Base-by-base conservation (phyloP, 2,797 vertebrate species). In the Erethizon dorsatum region DNA sequence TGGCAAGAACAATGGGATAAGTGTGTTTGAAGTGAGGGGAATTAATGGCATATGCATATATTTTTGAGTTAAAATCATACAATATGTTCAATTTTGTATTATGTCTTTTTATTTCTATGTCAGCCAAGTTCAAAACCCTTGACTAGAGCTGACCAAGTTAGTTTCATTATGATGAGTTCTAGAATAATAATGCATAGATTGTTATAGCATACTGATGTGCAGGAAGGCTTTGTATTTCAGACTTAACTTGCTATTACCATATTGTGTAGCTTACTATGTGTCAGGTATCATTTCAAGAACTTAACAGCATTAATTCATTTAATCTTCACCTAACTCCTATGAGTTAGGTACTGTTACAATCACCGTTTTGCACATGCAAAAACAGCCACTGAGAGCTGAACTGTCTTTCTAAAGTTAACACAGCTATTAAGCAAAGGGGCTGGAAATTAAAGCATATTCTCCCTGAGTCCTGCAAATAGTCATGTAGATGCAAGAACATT, bases 221-320 rank as follows among this genome's bases (percentile, higher is more conserved):
- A 90, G 41, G 24, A 90, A 92, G 47, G 4, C 56, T 63, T 88
- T 56, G 31, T 11, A n/a, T 90, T 85, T 96, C 41, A 78, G 33
- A 89, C 54, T 83, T 88, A 47, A 71, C 24, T 90, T 91, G 14
- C 54, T 47, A 26, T 91, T 47, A 50, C 17, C 57, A 41, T 82
- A 31, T 56, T 45, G 26, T 37, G 5, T 47, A 65, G 22, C 11
- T 96, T 96, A 83, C 41, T 84, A n/a, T 59, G 78, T 73, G 31
- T 33, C 28, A 85, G 65, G 9, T 11, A 79, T 94, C 95, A 54
- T 88, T 95, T 24, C 31, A 47, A 67, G 20, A 15, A 6, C 12
- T 93, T 84, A 54, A 89, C 0, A 56, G 17, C 59, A 89, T 79
- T 52, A 63, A 78, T 95, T 92, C 73, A 79, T 33, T 95, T 83